Evolutionary conservation across 2,113 vertebrate genomes (phyloP).

Genomic region (Thalassarche chlororhynchos): DNA sequence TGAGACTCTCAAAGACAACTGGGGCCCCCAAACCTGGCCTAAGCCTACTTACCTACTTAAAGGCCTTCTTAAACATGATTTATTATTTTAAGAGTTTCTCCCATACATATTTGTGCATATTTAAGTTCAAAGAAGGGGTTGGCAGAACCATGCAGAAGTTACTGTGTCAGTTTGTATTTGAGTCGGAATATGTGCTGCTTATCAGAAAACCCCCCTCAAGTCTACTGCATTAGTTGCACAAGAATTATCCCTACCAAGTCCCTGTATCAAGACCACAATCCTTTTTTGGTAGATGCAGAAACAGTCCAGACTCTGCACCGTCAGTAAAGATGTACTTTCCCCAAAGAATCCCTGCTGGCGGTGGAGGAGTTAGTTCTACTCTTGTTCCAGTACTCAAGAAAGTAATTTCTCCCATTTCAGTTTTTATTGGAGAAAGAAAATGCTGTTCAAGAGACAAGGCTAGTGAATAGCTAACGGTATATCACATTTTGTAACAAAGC

Average conservation of each 20-base stretch:
- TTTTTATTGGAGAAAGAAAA: neutral
- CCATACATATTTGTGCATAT: rapidly evolving
- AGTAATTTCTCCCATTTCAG: neutral
- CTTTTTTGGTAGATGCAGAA: neutral
- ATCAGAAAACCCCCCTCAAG: neutral
- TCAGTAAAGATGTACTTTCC: neutral
- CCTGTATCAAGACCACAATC: neutral
- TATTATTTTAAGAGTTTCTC: neutral
- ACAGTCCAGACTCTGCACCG: neutral
- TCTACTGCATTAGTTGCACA: neutral
- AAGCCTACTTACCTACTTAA: neutral
- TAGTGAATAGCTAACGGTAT: neutral
- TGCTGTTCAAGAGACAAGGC: neutral
- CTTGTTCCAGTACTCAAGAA: neutral
- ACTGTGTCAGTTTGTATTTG: rapidly evolving
- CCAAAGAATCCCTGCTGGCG: neutral
- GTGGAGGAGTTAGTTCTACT: neutral
- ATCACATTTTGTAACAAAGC: neutral
- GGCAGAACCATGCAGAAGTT: neutral
- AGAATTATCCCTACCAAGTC: neutral
- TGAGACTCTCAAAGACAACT: neutral
- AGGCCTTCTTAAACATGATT: neutral
- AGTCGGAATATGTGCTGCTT: neutral
- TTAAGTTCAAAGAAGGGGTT: neutral
- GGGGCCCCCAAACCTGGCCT: neutral